Conservation (phyloP, 1,140 invertebrate species). For the Drosophila jambulina region DNA sequence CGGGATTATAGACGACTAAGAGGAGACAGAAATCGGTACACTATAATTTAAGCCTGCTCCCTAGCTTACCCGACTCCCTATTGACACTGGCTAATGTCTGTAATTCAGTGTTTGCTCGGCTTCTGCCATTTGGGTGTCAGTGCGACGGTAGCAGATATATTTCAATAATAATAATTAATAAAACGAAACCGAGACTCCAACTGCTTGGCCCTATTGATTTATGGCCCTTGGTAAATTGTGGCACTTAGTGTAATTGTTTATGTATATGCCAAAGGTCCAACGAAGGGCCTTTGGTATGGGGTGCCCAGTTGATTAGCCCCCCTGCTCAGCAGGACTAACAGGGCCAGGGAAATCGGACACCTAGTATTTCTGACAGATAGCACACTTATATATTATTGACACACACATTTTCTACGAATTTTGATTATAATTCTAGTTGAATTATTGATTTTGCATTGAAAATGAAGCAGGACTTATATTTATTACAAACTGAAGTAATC, state of each 20-base stretch:
- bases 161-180: conserved; percentile 75
- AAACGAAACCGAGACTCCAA: conserved; percentile 46
- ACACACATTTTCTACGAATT: conserved; percentile 38
- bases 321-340: not conserved
- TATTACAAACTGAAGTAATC: not conserved
- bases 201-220: conserved; percentile 44
- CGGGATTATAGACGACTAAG: conserved; percentile 14
- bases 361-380: not conserved
- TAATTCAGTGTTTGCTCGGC: conserved; percentile 52
- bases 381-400: conserved; percentile 7
- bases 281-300: conserved; percentile 24
- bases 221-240: conserved; percentile 56
- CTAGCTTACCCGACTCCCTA: conserved; percentile 24
- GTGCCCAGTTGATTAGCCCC: conserved; percentile 37
- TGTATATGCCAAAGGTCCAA: conserved; percentile 34
- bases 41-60: conserved; percentile 42
- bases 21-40: not conserved
- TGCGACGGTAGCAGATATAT: conserved; percentile 31
- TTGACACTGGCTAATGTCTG: conserved; percentile 23
- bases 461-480: not conserved
- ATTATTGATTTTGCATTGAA: conserved; percentile 51
- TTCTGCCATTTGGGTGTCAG: conserved; percentile 21
- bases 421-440: conserved; percentile 19
- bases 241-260: conserved; percentile 78
- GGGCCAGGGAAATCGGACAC: conserved; percentile 13